These are phyloP conservation scores for Varanus salvator DNA, from an alignment of 2,113 vertebrate genomes.

Conservation along the genomic window DNA sequence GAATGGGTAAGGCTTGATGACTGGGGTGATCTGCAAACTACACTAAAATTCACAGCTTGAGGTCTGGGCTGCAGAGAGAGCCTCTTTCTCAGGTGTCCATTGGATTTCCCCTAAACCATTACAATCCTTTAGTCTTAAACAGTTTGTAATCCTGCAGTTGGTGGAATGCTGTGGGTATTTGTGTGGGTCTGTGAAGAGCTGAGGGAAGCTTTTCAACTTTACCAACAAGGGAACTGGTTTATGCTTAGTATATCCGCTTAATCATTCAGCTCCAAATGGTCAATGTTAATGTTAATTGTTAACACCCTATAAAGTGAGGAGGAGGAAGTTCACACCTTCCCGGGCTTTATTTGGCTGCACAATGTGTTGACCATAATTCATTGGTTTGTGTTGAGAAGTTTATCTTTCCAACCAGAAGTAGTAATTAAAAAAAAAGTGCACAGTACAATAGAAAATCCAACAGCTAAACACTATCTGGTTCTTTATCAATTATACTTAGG, in stretches of 20 bases:
- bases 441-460: slow-evolving; percentile 55
- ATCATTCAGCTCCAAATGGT: slow-evolving; percentile 35
- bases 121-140: neutral
- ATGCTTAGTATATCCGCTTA: neutral
- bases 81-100: neutral
- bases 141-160: neutral
- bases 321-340: slow-evolving; percentile 70
- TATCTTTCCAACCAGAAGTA: slow-evolving; percentile 62
- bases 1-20: no score
- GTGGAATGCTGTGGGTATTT: neutral
- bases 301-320: slow-evolving; percentile 61
- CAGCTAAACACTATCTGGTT: neutral
- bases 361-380: slow-evolving; percentile 36
- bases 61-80: neutral
- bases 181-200: neutral
- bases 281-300: slow-evolving; percentile 48
- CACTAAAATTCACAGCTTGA: no score
- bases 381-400: slow-evolving; percentile 63
- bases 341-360: slow-evolving; percentile 54
- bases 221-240: neutral
- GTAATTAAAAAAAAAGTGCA: slow-evolving; percentile 34
- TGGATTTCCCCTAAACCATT: neutral
- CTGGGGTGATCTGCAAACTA: no score
- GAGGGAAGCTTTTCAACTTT: neutral
- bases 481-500: neutral